Base-by-base conservation (phyloP, 2,113 vertebrate species). In the Urocitellus parryii region DNA sequence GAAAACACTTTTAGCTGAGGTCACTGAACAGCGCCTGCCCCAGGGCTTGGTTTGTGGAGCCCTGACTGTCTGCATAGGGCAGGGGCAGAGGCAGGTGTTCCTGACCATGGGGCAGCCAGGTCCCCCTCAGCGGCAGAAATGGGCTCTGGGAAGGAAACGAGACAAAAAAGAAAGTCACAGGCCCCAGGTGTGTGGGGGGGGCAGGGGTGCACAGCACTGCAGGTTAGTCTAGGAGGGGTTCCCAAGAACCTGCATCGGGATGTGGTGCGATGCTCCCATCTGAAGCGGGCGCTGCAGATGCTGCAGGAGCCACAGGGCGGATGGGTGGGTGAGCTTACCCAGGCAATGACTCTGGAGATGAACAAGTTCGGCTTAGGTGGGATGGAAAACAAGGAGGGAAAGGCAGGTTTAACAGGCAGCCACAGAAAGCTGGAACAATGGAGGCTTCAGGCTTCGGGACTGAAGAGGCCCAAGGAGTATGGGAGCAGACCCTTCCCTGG, bases 301-400 rank as follows among this genome's bases (percentile, higher is more conserved):
- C 10, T n/a, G 53, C 90, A 6, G n/a, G n/a, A n/a, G n/a, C n/a
- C n/a, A n/a, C n/a, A n/a, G 88, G 53, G 48, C 79, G 5, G 5
- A 1, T 1, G 42, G 42, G 95, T 24, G 84, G 42, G 4, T 1
- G 42, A 96, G 79, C 16, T 99, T 99, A 99, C 99, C 99, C 99
- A 99, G 96, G 99, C 99, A 93, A 99, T 98, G 87, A 99, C 99
- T 96, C 99, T 99, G 34, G 99, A 99, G 98, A 99, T 99, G 97
- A 99, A 98, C 95, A 99, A 98, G 0, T 99, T 98, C 68, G 98
- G 98, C 96, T 99, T 99, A 58, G 99, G 99, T 20, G 99, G 99
- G 95, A 99, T 99, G 97, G 77, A 97, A 98, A 98, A 94, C 4
- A 97, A 97, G 82, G 97, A 37, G 73, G 17, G 63, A 91, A 76